Conservation (phyloP, 2,113 vertebrate genomes). For the Oryzias celebensis region DNA sequence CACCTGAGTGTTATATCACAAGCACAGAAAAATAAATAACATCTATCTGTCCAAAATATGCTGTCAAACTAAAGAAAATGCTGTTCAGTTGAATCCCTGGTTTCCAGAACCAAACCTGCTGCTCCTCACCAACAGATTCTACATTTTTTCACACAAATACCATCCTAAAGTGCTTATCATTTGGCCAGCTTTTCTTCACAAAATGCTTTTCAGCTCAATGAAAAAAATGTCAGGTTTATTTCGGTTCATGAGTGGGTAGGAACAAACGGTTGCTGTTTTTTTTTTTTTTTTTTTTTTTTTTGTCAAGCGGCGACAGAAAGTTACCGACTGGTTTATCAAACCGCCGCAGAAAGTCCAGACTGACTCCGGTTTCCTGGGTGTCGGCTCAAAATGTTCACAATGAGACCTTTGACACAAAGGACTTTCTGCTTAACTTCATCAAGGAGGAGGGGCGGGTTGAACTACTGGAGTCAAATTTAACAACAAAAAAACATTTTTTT, state of each 20-base stretch:
- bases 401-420: too few species aligned
- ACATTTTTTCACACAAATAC: background rate
- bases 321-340: constrained; percentile 13
- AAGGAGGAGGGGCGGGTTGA: too few species aligned
- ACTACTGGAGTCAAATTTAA: too few species aligned
- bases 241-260: constrained; percentile 7
- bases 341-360: background rate
- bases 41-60: too few species aligned
- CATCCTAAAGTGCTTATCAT: background rate
- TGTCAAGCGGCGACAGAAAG: background rate
- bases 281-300: background rate
- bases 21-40: too few species aligned
- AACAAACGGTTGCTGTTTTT: constrained; percentile 20
- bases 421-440: too few species aligned
- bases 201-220: background rate
- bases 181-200: background rate
- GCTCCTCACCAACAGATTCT: background rate
- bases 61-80: too few species aligned
- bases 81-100: too few species aligned
- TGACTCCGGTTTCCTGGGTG: too few species aligned
- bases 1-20: too few species aligned
- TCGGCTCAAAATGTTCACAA: too few species aligned
- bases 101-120: background rate
- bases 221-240: constrained; percentile 20
- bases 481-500: too few species aligned